Evolutionary conservation across 2,888 invertebrate genomes (phyloP).

Genomic region (Thereva nobilitata): DNA sequence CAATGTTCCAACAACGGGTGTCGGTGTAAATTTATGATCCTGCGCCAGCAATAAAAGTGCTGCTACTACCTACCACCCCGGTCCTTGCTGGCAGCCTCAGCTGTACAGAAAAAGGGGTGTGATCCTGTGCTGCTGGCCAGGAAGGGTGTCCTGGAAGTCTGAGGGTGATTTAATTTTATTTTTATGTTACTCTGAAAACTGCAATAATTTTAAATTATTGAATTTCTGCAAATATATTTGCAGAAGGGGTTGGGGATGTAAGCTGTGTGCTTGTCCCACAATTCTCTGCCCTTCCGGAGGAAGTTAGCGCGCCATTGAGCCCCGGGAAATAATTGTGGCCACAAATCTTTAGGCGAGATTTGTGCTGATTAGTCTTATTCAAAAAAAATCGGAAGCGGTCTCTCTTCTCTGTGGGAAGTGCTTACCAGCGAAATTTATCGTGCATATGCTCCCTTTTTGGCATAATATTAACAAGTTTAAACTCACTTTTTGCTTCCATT

Average conservation of each 20-base stretch:
- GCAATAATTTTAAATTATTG: conserved; percentile 47
- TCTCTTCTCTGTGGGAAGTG: no score
- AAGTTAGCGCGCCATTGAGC: conserved; percentile 15
- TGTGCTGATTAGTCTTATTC: no score
- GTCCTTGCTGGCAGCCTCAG: no score
- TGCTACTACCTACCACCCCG: conserved; percentile 13
- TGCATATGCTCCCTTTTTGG: no score
- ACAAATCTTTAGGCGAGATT: no score
- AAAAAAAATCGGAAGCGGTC: no score
- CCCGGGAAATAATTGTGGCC: no score
- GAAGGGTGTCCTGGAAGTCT: conserved; percentile 42
- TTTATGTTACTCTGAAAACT: conserved; percentile 45
- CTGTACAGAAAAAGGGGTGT: conserved; percentile 12
- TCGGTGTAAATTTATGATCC: conserved; percentile 46
- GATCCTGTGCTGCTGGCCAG: conserved; percentile 16
- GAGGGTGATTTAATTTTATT: conserved; percentile 47
- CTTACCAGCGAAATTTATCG: no score
- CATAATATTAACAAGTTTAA: no score
- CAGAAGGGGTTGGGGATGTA: not conserved
- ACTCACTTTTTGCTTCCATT: no score
- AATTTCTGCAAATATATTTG: conserved; percentile 9
- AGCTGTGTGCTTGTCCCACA: not conserved
- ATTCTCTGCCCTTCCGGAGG: conserved; percentile 13
- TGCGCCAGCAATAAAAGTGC: conserved; percentile 40
- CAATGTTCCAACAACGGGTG: conserved; percentile 43